A percentile compares a stretch with the other conserved stretches of the same genome.
phyloP scores from a whole-genome alignment of 2,888 invertebrate species.

The Drosophila percnosoma region DNA sequence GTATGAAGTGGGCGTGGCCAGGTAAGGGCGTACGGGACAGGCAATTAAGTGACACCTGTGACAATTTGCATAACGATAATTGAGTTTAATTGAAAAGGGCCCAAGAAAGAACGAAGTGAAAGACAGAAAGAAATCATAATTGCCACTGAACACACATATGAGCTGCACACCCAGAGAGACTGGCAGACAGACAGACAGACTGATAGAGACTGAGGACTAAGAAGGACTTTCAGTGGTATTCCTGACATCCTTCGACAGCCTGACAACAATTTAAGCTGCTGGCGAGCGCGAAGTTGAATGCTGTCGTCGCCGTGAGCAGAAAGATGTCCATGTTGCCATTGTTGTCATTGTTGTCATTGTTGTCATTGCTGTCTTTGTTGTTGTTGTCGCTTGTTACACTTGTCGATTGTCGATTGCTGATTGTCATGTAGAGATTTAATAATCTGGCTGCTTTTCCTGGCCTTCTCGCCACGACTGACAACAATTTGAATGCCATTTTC shows the following conservation, averaged over 20 bases:
- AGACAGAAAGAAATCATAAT: conserved; percentile 61
- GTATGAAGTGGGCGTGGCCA: background rate
- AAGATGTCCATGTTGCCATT: conserved; percentile 22
- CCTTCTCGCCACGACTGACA: conserved; percentile 45
- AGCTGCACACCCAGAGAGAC: conserved; percentile 7
- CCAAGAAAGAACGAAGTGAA: conserved; percentile 17
- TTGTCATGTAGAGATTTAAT: conserved; percentile 74
- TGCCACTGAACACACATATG: conserved; percentile 40
- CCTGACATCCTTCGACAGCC: conserved; percentile 7
- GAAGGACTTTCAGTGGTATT: conserved; percentile 26
- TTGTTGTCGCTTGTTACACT: conserved; percentile 17
- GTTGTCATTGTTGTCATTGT: background rate
- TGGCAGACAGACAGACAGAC: background rate
- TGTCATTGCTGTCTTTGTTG: background rate
- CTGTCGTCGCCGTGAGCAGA: conserved; percentile 57
- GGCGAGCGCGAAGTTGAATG: conserved; percentile 46
- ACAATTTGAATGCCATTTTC: conserved; percentile 65
- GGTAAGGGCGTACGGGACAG: background rate
- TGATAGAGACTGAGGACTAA: conserved; percentile 2
- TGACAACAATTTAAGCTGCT: conserved; percentile 48
- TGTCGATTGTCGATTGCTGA: conserved; percentile 70
- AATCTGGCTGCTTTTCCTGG: conserved; percentile 59
- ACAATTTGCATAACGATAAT: conserved; percentile 68
- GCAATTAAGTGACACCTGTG: conserved; percentile 29
- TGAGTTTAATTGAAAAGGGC: conserved; percentile 69